Evolutionary conservation across 2,888 invertebrate species (phyloP), one percentile per base, ranked within the genome.

Genomic region (Podabrus alpinus): DNA sequence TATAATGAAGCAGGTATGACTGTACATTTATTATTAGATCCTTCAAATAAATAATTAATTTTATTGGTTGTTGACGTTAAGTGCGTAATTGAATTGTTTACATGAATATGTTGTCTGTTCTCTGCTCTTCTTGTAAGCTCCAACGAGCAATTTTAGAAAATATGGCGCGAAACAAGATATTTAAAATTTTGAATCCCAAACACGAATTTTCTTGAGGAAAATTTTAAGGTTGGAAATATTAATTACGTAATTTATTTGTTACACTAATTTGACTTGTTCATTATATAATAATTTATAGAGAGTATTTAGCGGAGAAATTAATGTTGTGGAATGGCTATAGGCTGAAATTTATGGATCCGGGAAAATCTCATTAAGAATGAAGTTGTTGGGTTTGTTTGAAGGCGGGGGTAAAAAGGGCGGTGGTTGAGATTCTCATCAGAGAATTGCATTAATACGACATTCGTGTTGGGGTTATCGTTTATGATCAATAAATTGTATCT

Each of bases 361-460:
- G 86, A 86, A 87, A 87, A 88, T 87, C 88, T 88, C 87, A 87
- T 87, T 87, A 88, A 87, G 87, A 87, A 87, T 87, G 86, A 86
- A 87, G 86, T 87, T 87, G 87, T 87, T 86, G 86, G 86, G 86
- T 86, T 86, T 86, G 84, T 84, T 84, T 76, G 74, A 69, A 71
- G 77, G 74, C 68, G 73, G 71, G 71, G 77, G 77, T 66, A 64
- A 62, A 29, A 72, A 72, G 69, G 74, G 74, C 59, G 72, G 68
- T 45, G 76, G 66, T 69, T 60, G 69, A 74, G 74, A 77, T 69
- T 73, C 71, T 76, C 73, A 9, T 66, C 74, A 74, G 74, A 72
- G 72, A 74, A 71, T 67, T 77, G 71, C 73, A 76, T 77, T 69
- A 72, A 73, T 74, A 72, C 74, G 69, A 74, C 74, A 77, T 77